Evolutionary conservation across 2,888 invertebrate genomes (phyloP), one percentile per base, ranked within the genome.

Genomic region (Acrobasis consociella): DNA sequence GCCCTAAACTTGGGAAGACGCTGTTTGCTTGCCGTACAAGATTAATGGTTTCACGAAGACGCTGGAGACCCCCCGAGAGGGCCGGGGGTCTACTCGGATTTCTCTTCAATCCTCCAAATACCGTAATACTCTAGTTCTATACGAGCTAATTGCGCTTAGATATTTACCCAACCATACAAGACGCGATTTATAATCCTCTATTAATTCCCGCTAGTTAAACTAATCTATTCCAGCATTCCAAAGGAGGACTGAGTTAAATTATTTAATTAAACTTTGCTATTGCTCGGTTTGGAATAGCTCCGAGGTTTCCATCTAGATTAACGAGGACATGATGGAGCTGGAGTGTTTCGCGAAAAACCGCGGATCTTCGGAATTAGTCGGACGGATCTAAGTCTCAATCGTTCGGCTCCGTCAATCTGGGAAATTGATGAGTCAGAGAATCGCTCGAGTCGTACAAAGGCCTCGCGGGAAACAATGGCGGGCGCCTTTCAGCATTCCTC

Each of bases 351-450:
- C 64, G 62, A 59, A 68, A 68, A 71, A 65, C 63, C 56, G 60
- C 62, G 62, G 42, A 51, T 62, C 53, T 64, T 46, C 16, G 62
- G 63, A 67, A 65, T 70, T 65, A 59, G 65, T 69, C 69, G 75
- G 70, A 70, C 69, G 76, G 77, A 80, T 80, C 79, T 77, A 80
- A 82, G 80, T 83, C 82, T 83, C 80, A 81, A 87, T 85, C 82
- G 80, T 77, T 78, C 65, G 63, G 72, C 73, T 76, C 73, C 81
- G 82, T 84, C 85, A 86, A 85, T 86, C 85, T 76, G 75, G 73
- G 75, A 85, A 90, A 91, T 86, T 87, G 90, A 91, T 91, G 91
- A 90, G 88, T 90, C 87, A 87, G 83, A 58, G 81, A 77, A 82
- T 82, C 78, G 79, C 77, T 76, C 75, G 80, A 72, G 75, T 68